Evolutionary conservation across 2,113 vertebrate genomes (phyloP), one percentile per base, ranked within the genome.

Genomic region (Leucosticte australis): DNA sequence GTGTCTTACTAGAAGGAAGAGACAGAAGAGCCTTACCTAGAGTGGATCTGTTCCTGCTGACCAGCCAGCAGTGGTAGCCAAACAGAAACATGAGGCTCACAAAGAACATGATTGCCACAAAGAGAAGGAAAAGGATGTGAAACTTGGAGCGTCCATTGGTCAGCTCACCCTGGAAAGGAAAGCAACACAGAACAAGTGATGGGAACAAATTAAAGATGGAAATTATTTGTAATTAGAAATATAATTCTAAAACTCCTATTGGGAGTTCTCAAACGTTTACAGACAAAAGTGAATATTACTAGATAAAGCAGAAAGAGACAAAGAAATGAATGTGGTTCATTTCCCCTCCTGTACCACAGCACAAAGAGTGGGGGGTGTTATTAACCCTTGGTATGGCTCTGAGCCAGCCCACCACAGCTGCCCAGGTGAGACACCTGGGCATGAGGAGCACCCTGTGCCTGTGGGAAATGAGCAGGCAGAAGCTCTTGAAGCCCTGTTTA

Each of bases 51-150:
- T 99, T 99, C 93, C 98, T 98, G 88, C 98, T 98, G 71, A 99
- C 98, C 17, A 99, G 97, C 99, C 99, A 99, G 93, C 99, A 99
- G 79, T 99, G 99, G 95, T 99, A 99, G 86, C 98, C 98, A 94
- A 99, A 99, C 33, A 99, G 98, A 96, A 99, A 99, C 98, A 99
- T 98, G 80, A 99, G 99, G 98, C 99, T 99, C 44, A 99, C 98
- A 33, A 99, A 99, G 97, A 99, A 99, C 99, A 99, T 99, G 97
- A 99, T 97, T 3, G 99, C 99, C 97, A 99, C 98, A 87, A 99
- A 99, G 97, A 99, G 98, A 59, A 99, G 99, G 97, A 99, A 99
- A 86, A 99, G 98, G 70, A 99, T 98, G 14, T 99, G 99, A 95
- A 99, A 99, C 97, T 99, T 99, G 90, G 99, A 99, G 9, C 97